Conservation (phyloP, 2,888 invertebrate species). For the Xestobium rufovillosum region DNA sequence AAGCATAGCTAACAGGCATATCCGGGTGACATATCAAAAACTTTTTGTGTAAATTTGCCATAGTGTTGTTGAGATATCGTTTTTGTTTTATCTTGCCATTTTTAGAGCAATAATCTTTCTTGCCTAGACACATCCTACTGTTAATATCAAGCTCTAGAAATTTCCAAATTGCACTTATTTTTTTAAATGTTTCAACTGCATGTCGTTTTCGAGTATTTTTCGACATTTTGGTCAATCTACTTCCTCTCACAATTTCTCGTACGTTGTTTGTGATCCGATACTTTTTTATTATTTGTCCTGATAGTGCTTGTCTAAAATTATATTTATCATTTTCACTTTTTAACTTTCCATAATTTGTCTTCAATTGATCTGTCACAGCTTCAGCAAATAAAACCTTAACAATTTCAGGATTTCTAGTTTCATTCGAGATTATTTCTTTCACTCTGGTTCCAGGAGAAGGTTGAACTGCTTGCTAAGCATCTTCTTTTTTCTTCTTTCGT, state of each 20-base stretch:
- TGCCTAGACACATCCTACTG: constrained; percentile 26
- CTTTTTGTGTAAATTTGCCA: constrained; percentile 27
- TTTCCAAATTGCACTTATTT: constrained; percentile 16
- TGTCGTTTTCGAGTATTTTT: constrained; percentile 19
- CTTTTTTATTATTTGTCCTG: constrained; percentile 13
- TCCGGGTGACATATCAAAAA: constrained; percentile 16
- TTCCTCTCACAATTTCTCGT: constrained; percentile 7
- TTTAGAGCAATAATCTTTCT: constrained; percentile 27
- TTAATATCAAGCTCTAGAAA: constrained; percentile 29
- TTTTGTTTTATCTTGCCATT: constrained; percentile 24
- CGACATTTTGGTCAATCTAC: constrained; percentile 19
- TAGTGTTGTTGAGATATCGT: constrained; percentile 25
- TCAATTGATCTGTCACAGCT: constrained; percentile 13
- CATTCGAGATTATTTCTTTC: constrained; percentile 2
- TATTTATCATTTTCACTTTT: constrained; percentile 14
- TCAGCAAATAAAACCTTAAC: constrained; percentile 14
- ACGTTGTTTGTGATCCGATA: too few species aligned
- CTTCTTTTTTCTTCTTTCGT: constrained; percentile 5
- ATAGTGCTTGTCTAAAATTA: constrained; percentile 11
- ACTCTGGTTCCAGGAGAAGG: constrained; percentile 1
- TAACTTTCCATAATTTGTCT: constrained; percentile 13
- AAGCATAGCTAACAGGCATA: constrained; percentile 19
- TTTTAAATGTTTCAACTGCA: too few species aligned
- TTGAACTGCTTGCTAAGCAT: constrained; percentile 8
- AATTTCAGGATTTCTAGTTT: constrained; percentile 3